A percentile compares a stretch with the other conserved stretches of the same genome.
Conservation (phyloP, 2,888 invertebrate genomes). For the Eupithecia dodoneata region DNA sequence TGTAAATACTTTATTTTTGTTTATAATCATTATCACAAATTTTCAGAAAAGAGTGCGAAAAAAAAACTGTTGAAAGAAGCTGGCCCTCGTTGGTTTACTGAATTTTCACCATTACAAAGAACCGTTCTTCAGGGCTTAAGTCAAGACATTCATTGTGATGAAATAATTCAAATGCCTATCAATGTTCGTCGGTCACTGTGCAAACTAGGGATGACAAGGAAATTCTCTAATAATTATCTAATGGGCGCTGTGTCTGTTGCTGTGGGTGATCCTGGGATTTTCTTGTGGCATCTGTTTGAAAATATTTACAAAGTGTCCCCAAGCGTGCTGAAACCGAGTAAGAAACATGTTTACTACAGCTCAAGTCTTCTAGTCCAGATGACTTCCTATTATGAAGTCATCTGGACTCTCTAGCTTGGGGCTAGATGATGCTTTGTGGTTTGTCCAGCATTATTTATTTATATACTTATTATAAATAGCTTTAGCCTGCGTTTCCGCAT, state of each 20-base stretch:
- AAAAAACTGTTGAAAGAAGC: background rate
- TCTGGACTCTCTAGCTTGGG: too few species aligned
- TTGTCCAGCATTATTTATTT: too few species aligned
- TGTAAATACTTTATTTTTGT: background rate
- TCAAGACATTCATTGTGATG: background rate
- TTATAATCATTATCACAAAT: background rate
- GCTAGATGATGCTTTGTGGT: too few species aligned
- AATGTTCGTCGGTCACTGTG: background rate
- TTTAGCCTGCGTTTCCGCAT: too few species aligned
- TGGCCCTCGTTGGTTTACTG: conserved; percentile 5
- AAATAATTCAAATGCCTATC: background rate
- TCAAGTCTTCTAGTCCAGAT: too few species aligned
- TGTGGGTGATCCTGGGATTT: background rate
- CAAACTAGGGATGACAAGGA: background rate
- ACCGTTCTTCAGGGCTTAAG: background rate
- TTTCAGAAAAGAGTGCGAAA: background rate
- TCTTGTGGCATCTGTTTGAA: background rate
- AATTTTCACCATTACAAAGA: background rate
- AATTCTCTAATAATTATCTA: background rate
- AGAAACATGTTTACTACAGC: background rate
- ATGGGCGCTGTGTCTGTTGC: background rate
- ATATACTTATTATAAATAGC: too few species aligned
- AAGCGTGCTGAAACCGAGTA: background rate
- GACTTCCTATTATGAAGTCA: too few species aligned
- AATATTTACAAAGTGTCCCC: background rate